Evolutionary conservation across 1,140 invertebrate species (phyloP).

Genomic region (Goniozus legneri): DNA sequence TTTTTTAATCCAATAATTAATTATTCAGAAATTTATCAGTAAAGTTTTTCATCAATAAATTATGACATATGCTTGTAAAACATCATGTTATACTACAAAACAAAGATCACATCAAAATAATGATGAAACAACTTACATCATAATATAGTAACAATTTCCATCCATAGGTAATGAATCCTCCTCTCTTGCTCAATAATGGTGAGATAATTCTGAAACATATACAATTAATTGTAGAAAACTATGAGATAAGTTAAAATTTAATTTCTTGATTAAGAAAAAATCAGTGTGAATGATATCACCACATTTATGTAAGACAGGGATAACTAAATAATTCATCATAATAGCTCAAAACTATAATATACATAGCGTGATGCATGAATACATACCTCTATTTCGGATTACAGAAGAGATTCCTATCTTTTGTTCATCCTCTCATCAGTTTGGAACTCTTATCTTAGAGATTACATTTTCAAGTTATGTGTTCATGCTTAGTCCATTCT

Average conservation of each 20-base stretch:
- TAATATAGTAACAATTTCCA: neutral
- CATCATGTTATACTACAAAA: conserved; percentile 19
- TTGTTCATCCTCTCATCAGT: neutral
- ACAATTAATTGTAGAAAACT: neutral
- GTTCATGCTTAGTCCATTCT: too few relatives aligned
- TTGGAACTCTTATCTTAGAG: conserved; percentile 1
- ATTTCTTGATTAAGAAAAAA: too few relatives aligned
- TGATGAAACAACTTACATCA: neutral
- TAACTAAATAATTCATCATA: conserved; percentile 41
- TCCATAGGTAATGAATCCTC: neutral
- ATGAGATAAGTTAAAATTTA: neutral
- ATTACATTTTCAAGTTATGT: too few relatives aligned
- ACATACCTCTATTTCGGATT: neutral
- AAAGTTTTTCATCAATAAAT: conserved; percentile 29
- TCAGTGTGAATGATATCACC: conserved; percentile 30
- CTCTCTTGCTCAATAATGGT: neutral
- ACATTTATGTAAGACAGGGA: conserved; percentile 40
- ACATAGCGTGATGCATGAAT: conserved; percentile 2
- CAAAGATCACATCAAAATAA: conserved; percentile 15
- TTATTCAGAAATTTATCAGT: conserved; percentile 14
- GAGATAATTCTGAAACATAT: neutral
- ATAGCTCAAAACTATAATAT: conserved; percentile 4
- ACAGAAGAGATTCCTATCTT: conserved; percentile 3
- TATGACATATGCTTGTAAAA: conserved; percentile 42
- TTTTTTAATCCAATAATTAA: neutral